These are phyloP conservation scores for Rousettus madagascariensis DNA, from an alignment of 2,797 vertebrate genomes.

Conservation along the genomic window DNA sequence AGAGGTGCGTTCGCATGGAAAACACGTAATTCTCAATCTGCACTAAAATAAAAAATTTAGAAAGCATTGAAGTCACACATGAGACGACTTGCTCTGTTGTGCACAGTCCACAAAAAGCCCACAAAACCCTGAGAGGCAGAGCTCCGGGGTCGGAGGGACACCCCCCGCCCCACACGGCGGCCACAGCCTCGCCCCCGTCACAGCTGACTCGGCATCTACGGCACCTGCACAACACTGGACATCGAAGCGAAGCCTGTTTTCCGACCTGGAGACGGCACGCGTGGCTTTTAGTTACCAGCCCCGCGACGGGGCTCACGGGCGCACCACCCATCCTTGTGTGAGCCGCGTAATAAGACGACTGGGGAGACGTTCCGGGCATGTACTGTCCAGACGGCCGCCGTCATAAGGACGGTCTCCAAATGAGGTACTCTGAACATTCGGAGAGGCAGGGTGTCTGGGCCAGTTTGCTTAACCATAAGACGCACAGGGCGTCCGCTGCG, in stretches of 20 bases:
- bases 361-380: not conserved
- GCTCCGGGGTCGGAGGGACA: not conserved
- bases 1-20: no score
- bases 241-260: not conserved
- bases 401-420: not conserved
- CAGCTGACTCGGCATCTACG: not conserved
- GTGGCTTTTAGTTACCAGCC: not conserved
- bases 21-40: no score
- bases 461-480: no score
- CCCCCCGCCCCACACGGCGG: not conserved
- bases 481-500: no score
- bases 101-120: not conserved
- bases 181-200: fast-evolving
- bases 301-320: not conserved
- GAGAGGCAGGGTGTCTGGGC: no score
- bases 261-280: fast-evolving
- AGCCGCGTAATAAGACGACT: not conserved
- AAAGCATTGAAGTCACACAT: not conserved
- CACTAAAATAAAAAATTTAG: not conserved
- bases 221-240: fast-evolving
- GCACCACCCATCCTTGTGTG: not conserved
- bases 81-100: not conserved
- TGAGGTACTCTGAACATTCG: not conserved
- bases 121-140: not conserved
- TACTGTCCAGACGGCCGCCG: not conserved